phyloP scores from a whole-genome alignment of 2,888 invertebrate genomes.

The Hyposoter didymator region DNA sequence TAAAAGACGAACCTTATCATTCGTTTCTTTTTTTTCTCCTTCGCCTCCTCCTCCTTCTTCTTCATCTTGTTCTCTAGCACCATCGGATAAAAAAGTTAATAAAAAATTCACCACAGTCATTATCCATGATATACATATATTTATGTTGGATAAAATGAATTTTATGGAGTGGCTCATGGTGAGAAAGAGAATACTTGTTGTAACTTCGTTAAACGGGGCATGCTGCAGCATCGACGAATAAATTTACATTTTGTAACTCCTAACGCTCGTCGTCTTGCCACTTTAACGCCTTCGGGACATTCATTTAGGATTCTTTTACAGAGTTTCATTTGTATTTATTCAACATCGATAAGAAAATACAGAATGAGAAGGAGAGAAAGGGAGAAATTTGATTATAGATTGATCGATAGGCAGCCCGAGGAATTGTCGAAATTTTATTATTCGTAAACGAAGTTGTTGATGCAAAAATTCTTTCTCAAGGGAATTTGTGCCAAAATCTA shows the following conservation, averaged over 20 bases:
- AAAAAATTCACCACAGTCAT: conserved; percentile 28
- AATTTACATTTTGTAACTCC: conserved; percentile 70
- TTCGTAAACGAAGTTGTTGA: too few relatives aligned
- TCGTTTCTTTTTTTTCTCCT: background rate
- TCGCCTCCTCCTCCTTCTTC: background rate
- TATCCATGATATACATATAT: conserved; percentile 6
- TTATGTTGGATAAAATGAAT: background rate
- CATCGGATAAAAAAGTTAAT: conserved; percentile 1
- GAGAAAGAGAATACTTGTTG: conserved; percentile 54
- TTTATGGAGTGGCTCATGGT: conserved; percentile 23
- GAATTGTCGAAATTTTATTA: too few relatives aligned
- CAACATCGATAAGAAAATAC: background rate
- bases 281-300: conserved; percentile 43
- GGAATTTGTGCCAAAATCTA: too few relatives aligned
- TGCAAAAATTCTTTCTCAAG: too few relatives aligned
- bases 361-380: background rate
- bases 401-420: too few relatives aligned
- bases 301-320: conserved; percentile 42
- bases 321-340: conserved; percentile 3
- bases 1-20: conserved; percentile 23
- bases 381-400: too few relatives aligned
- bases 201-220: conserved; percentile 57
- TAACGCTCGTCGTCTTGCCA: conserved; percentile 18
- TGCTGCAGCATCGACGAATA: conserved; percentile 68
- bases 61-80: background rate